These are phyloP conservation scores for Athene cunicularia DNA, from an alignment of 2,113 vertebrate genomes.

Conservation along the genomic window DNA sequence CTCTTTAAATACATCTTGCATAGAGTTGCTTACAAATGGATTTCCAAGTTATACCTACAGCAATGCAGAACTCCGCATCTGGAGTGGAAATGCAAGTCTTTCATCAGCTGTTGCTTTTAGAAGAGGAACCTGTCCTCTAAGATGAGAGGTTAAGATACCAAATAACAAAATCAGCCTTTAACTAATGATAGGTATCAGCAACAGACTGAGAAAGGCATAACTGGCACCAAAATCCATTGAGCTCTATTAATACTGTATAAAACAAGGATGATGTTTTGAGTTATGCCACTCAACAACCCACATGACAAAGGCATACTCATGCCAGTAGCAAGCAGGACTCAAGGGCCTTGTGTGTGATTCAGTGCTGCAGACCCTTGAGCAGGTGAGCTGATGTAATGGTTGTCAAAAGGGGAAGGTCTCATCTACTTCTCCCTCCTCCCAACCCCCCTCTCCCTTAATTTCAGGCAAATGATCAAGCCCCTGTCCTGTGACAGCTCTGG, in stretches of 20 bases:
- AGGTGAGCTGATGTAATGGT: background rate
- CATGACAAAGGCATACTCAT: background rate
- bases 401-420: background rate
- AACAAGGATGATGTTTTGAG: background rate
- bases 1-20: background rate
- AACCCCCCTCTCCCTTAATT: background rate
- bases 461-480: background rate
- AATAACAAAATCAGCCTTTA: background rate
- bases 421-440: background rate
- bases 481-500: background rate
- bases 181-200: background rate
- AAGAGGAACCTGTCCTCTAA: background rate
- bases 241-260: background rate
- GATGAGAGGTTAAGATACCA: background rate
- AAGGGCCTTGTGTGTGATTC: background rate
- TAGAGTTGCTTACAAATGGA: background rate
- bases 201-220: background rate
- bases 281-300: background rate
- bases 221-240: background rate
- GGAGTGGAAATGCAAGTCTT: background rate
- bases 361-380: background rate
- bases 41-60: background rate
- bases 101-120: background rate
- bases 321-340: background rate
- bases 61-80: background rate